Evolutionary conservation across 37 sponge, comb jelly and placozoan genomes (phyloP).

Genomic region (Lycopodina hypogea): DNA sequence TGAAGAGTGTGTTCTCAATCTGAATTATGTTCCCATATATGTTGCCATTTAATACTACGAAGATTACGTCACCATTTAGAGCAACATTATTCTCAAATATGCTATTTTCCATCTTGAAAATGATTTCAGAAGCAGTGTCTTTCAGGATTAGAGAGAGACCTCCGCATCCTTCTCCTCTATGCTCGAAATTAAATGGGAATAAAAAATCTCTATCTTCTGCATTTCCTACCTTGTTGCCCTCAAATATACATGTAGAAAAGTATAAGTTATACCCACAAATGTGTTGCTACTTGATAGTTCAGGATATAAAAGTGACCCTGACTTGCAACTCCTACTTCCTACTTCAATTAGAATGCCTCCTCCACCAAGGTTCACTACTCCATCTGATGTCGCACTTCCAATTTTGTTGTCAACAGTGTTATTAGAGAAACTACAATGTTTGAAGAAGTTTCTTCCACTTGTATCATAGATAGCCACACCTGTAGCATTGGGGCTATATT

Average conservation of each 20-base stretch:
- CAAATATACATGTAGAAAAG: conserved; percentile 13
- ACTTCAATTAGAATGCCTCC: conserved; percentile 47
- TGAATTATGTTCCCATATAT: conserved; percentile 5
- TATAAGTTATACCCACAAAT: neutral
- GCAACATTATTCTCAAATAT: conserved; percentile 25
- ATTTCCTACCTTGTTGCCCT: conserved; percentile 24
- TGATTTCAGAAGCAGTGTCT: conserved; percentile 26
- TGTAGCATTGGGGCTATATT: conserved; percentile 24
- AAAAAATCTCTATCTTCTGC: neutral
- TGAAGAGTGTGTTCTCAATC: neutral
- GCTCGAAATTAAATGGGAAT: conserved; percentile 19
- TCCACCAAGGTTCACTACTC: neutral
- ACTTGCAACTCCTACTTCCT: conserved; percentile 49
- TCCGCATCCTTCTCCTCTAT: conserved; percentile 47
- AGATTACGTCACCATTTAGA: conserved; percentile 49
- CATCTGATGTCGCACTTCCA: neutral
- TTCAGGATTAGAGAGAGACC: conserved; percentile 59
- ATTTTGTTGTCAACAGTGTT: conserved; percentile 1
- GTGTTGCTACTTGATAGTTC: neutral
- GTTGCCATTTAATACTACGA: conserved; percentile 45
- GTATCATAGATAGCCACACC: conserved; percentile 47
- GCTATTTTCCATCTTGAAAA: conserved; percentile 15
- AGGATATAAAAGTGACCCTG: conserved; percentile 20
- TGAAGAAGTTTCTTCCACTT: conserved; percentile 3
- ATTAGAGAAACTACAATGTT: conserved; percentile 4